Evolutionary conservation across 1,140 invertebrate genomes (phyloP).

Genomic region (Adoxophyes honmai): DNA sequence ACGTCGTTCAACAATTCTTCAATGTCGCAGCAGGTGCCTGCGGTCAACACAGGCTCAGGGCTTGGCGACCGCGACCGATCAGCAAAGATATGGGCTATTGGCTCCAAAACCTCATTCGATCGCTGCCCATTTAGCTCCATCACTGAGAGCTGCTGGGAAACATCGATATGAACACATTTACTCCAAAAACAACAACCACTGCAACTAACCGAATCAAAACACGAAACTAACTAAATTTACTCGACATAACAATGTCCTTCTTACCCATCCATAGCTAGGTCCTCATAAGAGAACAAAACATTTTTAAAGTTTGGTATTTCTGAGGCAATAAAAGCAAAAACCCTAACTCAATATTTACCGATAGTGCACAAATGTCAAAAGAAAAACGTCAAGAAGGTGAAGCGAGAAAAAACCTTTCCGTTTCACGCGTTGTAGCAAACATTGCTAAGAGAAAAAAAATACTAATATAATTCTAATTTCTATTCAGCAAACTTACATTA

Average conservation of each 20-base stretch:
- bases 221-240: slow-evolving; percentile 24
- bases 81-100: slow-evolving; percentile 54
- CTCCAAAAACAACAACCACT: slow-evolving; percentile 39
- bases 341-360: slow-evolving; percentile 44
- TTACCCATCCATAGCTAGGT: slow-evolving; percentile 71
- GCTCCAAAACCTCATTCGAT: slow-evolving; percentile 63
- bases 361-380: slow-evolving; percentile 23
- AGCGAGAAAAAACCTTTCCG: slow-evolving; percentile 4
- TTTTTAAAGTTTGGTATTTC: slow-evolving; percentile 39
- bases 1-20: slow-evolving; percentile 74
- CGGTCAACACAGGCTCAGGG: slow-evolving; percentile 53
- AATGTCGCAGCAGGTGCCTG: slow-evolving; percentile 61
- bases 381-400: slow-evolving; percentile 12
- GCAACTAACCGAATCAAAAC: slow-evolving; percentile 31
- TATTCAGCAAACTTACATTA: too few species aligned
- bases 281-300: slow-evolving; percentile 71
- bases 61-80: slow-evolving; percentile 55
- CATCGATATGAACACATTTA: slow-evolving; percentile 36
- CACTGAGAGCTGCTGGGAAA: slow-evolving; percentile 63
- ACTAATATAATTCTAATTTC: too few species aligned
- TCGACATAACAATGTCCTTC: slow-evolving; percentile 25
- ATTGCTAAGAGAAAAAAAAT: too few species aligned
- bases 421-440: neutral
- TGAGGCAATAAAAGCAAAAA: slow-evolving; percentile 32
- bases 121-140: slow-evolving; percentile 71